phyloP scores from a whole-genome alignment of 2,888 invertebrate species.

The Trachelus iudaicus region DNA sequence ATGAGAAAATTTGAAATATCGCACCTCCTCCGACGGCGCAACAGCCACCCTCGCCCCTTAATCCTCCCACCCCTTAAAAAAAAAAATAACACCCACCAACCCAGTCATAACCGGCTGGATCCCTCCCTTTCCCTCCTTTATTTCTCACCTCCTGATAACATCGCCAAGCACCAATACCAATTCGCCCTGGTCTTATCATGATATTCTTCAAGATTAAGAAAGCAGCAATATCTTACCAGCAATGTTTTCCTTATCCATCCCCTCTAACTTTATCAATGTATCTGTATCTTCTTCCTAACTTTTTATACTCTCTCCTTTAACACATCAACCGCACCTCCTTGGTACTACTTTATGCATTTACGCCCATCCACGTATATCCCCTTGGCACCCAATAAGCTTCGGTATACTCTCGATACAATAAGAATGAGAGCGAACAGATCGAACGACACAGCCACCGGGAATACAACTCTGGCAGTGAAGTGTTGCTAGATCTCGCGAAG shows the following conservation, averaged over 20 bases:
- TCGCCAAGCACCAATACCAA: not conserved
- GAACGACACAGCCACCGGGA: not conserved
- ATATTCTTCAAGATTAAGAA: not conserved
- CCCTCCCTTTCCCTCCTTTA: constrained; percentile 22
- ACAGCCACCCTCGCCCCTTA: constrained; percentile 13
- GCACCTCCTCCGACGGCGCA: constrained; percentile 38
- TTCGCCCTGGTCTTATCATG: not conserved
- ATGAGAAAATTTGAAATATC: constrained; percentile 67
- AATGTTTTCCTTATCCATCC: not conserved
- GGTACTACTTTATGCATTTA: not conserved
- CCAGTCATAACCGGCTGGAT: constrained; percentile 58
- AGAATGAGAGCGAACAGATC: not conserved
- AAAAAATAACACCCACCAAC: constrained; percentile 50
- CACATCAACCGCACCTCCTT: not conserved
- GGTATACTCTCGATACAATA: not conserved
- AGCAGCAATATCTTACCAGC: not conserved
- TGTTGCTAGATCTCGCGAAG: constrained; percentile 36
- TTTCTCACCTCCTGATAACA: constrained; percentile 7
- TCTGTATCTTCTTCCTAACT: not conserved
- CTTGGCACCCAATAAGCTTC: no score
- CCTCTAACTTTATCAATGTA: not conserved
- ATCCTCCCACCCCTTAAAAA: constrained; percentile 19
- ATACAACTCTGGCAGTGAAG: not conserved
- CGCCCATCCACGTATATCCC: not conserved
- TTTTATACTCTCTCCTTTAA: not conserved